phyloP scores from a whole-genome alignment of 2,888 invertebrate species.

The Anticlea derivata region DNA sequence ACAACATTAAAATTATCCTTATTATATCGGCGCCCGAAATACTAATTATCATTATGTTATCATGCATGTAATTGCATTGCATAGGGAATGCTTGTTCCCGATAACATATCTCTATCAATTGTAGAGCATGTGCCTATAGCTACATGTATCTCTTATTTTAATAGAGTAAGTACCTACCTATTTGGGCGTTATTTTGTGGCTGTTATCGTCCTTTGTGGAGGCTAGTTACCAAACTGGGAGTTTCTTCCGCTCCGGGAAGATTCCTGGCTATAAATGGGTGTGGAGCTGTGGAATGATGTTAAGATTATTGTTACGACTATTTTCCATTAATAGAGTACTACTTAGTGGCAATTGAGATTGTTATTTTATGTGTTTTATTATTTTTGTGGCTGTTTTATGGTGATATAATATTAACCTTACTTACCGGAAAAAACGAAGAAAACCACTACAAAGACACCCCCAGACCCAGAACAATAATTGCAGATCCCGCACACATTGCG shows the following conservation, averaged over 20 bases:
- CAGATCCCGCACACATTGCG: too few species aligned
- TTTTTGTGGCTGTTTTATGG: too few species aligned
- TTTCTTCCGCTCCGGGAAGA: not conserved
- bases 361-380: too few species aligned
- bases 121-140: not conserved
- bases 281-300: not conserved
- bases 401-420: too few species aligned
- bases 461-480: too few species aligned
- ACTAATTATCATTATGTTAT: too few species aligned
- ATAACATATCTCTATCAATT: slow-evolving; percentile 9
- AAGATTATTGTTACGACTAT: not conserved
- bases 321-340: not conserved
- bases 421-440: too few species aligned
- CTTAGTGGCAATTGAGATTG: not conserved
- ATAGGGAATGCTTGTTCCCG: slow-evolving; percentile 9
- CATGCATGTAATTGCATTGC: slow-evolving; percentile 2
- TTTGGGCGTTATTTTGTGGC: not conserved
- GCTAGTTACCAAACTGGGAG: not conserved
- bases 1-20: too few species aligned
- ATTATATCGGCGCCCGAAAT: slow-evolving; percentile 8
- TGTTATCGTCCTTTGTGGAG: slow-evolving; percentile 4
- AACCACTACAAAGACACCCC: too few species aligned
- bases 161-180: too few species aligned
- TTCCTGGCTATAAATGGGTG: not conserved
- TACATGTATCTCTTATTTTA: not conserved